Evolutionary conservation across 2,113 vertebrate species (phyloP).

Genomic region (Myotis lucifugus): DNA sequence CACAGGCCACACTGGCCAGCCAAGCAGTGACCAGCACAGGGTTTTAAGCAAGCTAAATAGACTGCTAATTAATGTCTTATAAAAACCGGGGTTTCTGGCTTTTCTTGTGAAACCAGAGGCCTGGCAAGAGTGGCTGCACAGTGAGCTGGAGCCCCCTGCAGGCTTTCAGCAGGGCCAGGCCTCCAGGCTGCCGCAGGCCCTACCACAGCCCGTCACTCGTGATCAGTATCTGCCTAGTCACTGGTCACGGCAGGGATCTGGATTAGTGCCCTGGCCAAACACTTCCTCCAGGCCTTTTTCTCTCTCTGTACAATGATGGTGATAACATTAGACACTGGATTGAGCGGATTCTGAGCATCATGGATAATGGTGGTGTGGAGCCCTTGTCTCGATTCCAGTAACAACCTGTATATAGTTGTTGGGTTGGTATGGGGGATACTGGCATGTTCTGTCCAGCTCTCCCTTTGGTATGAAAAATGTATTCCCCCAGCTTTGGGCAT

Average conservation of each 20-base stretch:
- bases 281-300: background rate
- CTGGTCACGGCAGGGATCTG: background rate
- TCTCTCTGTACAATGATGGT: background rate
- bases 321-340: background rate
- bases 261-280: background rate
- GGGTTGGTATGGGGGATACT: background rate
- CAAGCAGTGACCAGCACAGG: background rate
- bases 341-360: background rate
- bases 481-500: background rate
- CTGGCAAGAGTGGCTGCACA: background rate
- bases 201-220: background rate
- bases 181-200: background rate
- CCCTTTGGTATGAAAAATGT: background rate
- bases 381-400: background rate
- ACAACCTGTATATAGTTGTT: background rate
- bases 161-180: background rate
- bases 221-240: background rate
- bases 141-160: background rate
- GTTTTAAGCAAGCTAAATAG: background rate
- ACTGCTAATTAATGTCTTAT: background rate
- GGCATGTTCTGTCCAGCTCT: background rate
- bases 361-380: too few relatives aligned
- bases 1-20: background rate
- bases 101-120: background rate
- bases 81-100: background rate